Evolutionary conservation across 2,113 vertebrate genomes (phyloP).

Genomic region (Cyphomyrus plagiostoma): DNA sequence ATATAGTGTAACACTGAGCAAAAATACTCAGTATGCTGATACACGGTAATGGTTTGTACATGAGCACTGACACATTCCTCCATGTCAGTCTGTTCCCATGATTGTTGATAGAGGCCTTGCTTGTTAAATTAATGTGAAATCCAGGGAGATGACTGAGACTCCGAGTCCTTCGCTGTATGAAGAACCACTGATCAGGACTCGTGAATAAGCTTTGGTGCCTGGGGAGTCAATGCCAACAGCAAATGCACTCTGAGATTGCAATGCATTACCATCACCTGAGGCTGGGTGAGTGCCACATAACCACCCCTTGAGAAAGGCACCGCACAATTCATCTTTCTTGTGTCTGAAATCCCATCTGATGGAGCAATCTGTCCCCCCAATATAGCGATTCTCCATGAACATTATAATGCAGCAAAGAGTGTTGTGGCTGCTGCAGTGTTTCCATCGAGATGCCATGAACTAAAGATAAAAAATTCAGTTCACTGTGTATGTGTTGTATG

Average conservation of each 20-base stretch:
- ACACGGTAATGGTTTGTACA: neutral
- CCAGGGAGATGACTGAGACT: neutral
- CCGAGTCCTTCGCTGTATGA: neutral
- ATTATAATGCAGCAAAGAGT: neutral
- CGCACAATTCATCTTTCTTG: neutral
- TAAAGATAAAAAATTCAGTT: neutral
- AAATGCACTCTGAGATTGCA: neutral
- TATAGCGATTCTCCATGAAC: neutral
- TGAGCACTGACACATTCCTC: neutral
- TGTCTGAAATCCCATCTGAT: neutral
- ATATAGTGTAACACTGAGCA: neutral
- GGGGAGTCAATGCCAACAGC: neutral
- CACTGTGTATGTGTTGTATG: neutral
- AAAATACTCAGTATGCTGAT: neutral
- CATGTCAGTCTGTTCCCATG: neutral
- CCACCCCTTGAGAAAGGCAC: neutral
- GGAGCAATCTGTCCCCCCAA: neutral
- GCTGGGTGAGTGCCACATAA: neutral
- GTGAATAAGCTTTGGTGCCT: neutral
- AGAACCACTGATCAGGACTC: neutral
- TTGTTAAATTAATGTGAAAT: neutral
- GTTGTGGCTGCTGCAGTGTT: neutral
- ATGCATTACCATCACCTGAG: neutral
- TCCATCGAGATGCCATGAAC: neutral
- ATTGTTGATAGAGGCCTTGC: neutral